phyloP scores from a whole-genome alignment of 2,113 vertebrate genomes.

The Atherinomorus stipes region DNA sequence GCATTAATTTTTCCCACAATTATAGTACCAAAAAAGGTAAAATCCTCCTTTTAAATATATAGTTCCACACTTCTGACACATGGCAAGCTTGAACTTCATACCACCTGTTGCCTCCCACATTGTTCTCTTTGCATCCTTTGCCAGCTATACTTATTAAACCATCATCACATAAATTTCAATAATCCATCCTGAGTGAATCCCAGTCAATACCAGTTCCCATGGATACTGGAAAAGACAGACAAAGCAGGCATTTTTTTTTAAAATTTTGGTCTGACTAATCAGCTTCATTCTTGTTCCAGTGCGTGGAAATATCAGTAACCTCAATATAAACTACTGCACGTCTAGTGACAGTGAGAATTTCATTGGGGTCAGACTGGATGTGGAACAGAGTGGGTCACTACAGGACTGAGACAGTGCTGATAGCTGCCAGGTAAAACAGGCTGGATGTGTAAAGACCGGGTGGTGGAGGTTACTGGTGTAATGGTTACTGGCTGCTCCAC shows the following conservation, averaged over 20 bases:
- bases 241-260: constrained; percentile 13
- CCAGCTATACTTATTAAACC: constrained; percentile 43
- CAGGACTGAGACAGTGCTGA: neutral
- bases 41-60: no score
- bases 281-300: neutral
- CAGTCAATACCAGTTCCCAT: constrained; percentile 61
- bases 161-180: constrained; percentile 41
- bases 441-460: constrained; percentile 25
- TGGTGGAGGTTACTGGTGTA: constrained; percentile 20
- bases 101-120: constrained; percentile 49
- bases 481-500: constrained; percentile 16
- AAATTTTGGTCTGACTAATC: neutral
- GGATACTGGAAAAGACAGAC: constrained; percentile 52
- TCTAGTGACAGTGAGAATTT: neutral
- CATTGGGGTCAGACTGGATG: neutral
- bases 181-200: constrained; percentile 50
- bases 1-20: no score
- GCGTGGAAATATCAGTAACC: neutral
- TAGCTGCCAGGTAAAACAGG: constrained; percentile 3
- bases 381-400: neutral
- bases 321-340: neutral
- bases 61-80: no score
- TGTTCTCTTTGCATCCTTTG: constrained; percentile 1
- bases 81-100: neutral
- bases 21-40: no score